These are phyloP conservation scores for Congeria kusceri DNA, from an alignment of 2,888 invertebrate species.

Conservation along the genomic window DNA sequence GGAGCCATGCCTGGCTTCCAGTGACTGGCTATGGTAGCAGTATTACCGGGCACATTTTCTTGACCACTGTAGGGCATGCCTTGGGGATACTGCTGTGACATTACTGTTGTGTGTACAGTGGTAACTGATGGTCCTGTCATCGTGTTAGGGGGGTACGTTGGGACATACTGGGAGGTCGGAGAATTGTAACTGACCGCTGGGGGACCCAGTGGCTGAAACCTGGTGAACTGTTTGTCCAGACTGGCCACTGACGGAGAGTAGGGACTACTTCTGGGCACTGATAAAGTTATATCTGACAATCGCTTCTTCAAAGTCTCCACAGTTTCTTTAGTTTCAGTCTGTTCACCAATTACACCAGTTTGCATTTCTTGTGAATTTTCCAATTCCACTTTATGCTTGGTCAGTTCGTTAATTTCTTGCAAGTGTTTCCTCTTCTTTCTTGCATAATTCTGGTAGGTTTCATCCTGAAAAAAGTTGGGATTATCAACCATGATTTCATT, in stretches of 20 bases:
- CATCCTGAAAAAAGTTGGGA: conserved; percentile 71
- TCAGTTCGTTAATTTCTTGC: conserved; percentile 66
- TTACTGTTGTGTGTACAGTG: not conserved
- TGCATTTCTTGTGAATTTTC: conserved; percentile 32
- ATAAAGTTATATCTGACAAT: not conserved
- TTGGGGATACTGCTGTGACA: not conserved
- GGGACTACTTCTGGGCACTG: not conserved
- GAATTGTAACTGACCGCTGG: not conserved
- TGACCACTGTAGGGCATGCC: not conserved
- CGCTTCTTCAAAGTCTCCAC: conserved; percentile 10
- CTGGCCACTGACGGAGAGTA: not conserved
- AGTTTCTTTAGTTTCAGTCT: conserved; percentile 20
- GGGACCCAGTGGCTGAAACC: not conserved
- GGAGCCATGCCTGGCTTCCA: no score
- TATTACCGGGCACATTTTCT: not conserved
- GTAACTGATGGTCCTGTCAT: not conserved
- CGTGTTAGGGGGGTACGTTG: not conserved
- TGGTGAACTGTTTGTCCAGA: not conserved
- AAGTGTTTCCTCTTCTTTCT: conserved; percentile 69
- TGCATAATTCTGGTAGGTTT: conserved; percentile 64
- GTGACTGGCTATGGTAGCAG: no score
- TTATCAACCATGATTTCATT: conserved; percentile 65
- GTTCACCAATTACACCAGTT: not conserved
- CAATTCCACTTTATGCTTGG: conserved; percentile 64
- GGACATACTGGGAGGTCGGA: no score